phyloP scores from a whole-genome alignment of 2,888 invertebrate species.

The Protophormia terraenovae region DNA sequence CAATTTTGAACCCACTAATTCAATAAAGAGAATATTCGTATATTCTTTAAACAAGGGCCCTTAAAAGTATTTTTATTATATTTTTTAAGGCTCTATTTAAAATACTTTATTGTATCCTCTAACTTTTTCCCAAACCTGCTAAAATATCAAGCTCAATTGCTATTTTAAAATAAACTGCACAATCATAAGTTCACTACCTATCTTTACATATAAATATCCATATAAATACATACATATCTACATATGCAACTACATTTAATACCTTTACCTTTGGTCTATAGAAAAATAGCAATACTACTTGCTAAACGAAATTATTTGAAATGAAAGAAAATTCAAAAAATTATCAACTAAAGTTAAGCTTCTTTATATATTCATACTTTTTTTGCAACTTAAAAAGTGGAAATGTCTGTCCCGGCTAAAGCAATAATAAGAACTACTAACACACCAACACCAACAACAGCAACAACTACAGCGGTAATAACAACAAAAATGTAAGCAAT shows the following conservation, averaged over 20 bases:
- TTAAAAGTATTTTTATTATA: too few species aligned
- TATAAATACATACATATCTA: too few species aligned
- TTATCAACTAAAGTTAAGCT: neutral
- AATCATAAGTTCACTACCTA: neutral
- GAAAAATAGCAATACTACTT: neutral
- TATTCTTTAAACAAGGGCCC: too few species aligned
- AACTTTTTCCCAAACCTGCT: neutral
- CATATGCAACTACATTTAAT: too few species aligned
- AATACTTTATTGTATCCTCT: too few species aligned
- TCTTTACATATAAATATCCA: too few species aligned
- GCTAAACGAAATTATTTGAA: neutral
- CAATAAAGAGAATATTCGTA: too few species aligned
- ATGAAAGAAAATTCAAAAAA: neutral
- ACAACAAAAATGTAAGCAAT: constrained; percentile 14
- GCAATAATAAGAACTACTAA: neutral
- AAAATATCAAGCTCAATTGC: neutral
- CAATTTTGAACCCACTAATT: too few species aligned
- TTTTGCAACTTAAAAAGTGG: constrained; percentile 5
- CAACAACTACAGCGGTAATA: neutral
- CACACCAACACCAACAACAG: too few species aligned
- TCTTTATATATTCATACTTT: neutral
- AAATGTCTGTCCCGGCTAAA: neutral
- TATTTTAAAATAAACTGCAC: neutral
- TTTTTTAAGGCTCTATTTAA: too few species aligned
- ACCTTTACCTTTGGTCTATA: too few species aligned